These are phyloP conservation scores for Malacoraja senta DNA, from an alignment of 2,797 vertebrate species.

Conservation along the genomic window DNA sequence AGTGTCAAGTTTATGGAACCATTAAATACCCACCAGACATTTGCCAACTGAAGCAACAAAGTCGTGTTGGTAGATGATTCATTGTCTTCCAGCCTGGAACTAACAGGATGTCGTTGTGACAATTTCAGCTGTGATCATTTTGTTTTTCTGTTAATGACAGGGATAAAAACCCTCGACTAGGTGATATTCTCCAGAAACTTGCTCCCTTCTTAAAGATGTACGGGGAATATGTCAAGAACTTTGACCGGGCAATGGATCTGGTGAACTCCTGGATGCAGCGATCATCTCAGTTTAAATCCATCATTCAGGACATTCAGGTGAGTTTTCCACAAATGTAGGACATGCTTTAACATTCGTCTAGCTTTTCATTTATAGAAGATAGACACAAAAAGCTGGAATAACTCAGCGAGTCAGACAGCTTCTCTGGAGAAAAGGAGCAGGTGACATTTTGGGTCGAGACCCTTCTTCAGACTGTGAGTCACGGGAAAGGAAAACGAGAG, in stretches of 20 bases:
- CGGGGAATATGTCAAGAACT: constrained; percentile 95
- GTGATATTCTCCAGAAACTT: constrained; percentile 93
- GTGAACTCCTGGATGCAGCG: constrained; percentile 86
- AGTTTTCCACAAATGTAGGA: neutral
- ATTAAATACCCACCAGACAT: neutral
- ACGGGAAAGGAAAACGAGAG: no score
- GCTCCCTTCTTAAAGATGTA: constrained; percentile 99
- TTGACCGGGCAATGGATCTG: constrained; percentile 86
- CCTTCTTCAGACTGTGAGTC: no score
- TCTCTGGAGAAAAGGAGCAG: no score
- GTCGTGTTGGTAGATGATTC: neutral
- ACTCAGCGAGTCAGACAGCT: no score
- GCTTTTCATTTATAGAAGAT: no score
- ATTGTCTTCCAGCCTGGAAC: neutral
- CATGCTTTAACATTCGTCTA: neutral
- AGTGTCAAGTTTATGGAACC: neutral
- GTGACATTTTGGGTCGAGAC: no score
- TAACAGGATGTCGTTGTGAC: neutral
- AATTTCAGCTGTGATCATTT: neutral
- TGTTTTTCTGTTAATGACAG: constrained; percentile 50
- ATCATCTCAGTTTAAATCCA: constrained; percentile 77
- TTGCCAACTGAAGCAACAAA: neutral
- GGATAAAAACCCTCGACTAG: constrained; percentile 81
- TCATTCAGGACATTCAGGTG: constrained; percentile 85
- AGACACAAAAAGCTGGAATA: no score